Base-by-base conservation (phyloP, 2,113 vertebrate species). In the Lichenostomus cassidix region DNA sequence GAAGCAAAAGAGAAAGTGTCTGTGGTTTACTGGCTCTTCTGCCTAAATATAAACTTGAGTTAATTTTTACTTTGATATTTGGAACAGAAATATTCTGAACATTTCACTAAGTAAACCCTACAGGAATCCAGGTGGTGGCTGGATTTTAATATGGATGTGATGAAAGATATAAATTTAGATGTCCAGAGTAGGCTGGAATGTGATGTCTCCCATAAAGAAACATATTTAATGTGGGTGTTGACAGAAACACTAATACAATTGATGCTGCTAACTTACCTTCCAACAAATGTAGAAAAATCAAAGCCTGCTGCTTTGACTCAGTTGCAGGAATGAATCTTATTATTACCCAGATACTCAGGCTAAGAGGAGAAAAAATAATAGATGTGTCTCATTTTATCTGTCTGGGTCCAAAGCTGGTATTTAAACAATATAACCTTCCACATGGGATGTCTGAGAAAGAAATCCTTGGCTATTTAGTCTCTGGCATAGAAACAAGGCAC, bases 161-260 rank as follows among this genome's bases (percentile, higher is more conserved):
- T 96, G 93, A 91, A 76, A 69, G 84, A 69, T 89, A 21, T 46
- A 94, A 94, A 96, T 84, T 92, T 96, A 94, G 87, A 91, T 86
- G 71, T 87, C 71, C 89, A 70, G 53, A 42, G 42, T 96, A 89
- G 91, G 76, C 82, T 95, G 74, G 35, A 89, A 96, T 84, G 67
- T 68, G 64, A 74, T 80, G 95, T 95, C 78, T 95, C 50, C 22
- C 84, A 22, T 68, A 85, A 92, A 95, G 81, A 89, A 92, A 65
- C 68, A 91, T 53, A 93, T 96, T 95, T 93, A 67, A 55, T 60
- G 90, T 87, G 95, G 85, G 76, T 94, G 70, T 90, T 95, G 89
- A 88, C 74, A 97, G 86, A 82, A 90, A 46, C 49, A 62, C 53
- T 95, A 89, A 83, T 94, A 95, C 83, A 90, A 90, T 93, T 28